Percentiles rank a stretch among this genome's conserved stretches.
Evolutionary conservation across 2,113 vertebrate genomes (phyloP).

Genomic region (Danio rerio): GRCz12tu NC_133198.1:27758501-27759000

Average conservation of each 20-base stretch:
- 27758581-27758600: neutral
- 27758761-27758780: slow-evolving; percentile 63
- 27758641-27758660: neutral
- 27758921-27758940: slow-evolving; percentile 5
- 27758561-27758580: neutral
- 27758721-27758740: slow-evolving; percentile 56
- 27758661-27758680: neutral
- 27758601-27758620: neutral
- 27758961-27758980: slow-evolving; percentile 16
- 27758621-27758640: neutral
- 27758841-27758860: slow-evolving; percentile 19
- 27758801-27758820: slow-evolving; percentile 72
- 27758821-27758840: slow-evolving; percentile 68
- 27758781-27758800: slow-evolving; percentile 60
- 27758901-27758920: neutral
- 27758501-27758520: neutral
- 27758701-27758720: slow-evolving; percentile 3
- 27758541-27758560: neutral
- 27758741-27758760: slow-evolving; percentile 61
- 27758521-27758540: neutral
- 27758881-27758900: neutral
- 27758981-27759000: slow-evolving; percentile 8
- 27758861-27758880: slow-evolving; percentile 11
- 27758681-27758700: neutral
- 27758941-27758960: neutral